phyloP scores from a whole-genome alignment of 1,140 invertebrate genomes.

The Cydia fagiglandana region DNA sequence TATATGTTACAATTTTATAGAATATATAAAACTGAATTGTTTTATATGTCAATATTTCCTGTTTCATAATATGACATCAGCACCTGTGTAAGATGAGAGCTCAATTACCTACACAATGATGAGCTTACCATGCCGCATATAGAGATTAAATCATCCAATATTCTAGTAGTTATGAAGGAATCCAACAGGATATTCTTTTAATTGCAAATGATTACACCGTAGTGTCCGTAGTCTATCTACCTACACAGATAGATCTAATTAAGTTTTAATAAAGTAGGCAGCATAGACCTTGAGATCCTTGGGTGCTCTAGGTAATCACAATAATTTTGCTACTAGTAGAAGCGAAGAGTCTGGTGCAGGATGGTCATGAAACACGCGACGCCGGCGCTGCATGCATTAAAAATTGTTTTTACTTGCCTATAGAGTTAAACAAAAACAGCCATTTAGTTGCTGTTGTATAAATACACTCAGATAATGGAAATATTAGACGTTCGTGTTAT shows the following conservation, averaged over 20 bases:
- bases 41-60: constrained; percentile 7
- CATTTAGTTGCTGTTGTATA: too few species aligned
- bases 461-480: too few species aligned
- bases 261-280: neutral
- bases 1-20: neutral
- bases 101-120: constrained; percentile 29
- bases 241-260: constrained; percentile 33
- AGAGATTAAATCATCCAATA: constrained; percentile 26
- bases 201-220: constrained; percentile 7
- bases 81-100: constrained; percentile 24
- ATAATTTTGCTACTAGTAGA: neutral
- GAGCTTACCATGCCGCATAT: constrained; percentile 8
- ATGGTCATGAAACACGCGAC: neutral
- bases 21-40: neutral
- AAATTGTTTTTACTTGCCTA: neutral
- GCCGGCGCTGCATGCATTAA: neutral
- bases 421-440: too few species aligned
- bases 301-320: neutral
- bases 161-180: constrained; percentile 13
- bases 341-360: neutral
- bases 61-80: constrained; percentile 28
- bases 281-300: constrained; percentile 19
- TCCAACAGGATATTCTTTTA: constrained; percentile 12
- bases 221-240: neutral
- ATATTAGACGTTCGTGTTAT: too few species aligned